A percentile compares a stretch with the other conserved stretches of the same genome.
These are phyloP conservation scores for Hapalemur alaotrensis DNA, from an alignment of 2,797 vertebrate species.

Conservation along the genomic window DNA sequence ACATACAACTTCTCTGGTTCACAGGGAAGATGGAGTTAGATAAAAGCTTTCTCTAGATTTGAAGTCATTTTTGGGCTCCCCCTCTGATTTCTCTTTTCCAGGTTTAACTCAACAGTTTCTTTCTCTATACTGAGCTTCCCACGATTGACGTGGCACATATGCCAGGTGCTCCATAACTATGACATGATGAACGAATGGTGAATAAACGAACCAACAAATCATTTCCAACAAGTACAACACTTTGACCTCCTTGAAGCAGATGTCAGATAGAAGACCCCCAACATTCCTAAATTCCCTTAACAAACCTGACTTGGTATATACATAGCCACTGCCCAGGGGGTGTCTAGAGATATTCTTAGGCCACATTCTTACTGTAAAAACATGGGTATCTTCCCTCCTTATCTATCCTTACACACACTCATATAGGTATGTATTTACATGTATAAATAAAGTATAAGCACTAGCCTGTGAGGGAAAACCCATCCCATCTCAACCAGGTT, in stretches of 20 bases:
- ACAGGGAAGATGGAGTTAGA: not conserved
- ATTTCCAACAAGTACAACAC: not conserved
- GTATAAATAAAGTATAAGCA: not conserved
- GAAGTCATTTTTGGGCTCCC: not conserved
- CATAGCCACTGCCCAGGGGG: not conserved
- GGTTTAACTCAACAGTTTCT: not conserved
- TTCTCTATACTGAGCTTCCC: not conserved
- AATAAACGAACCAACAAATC: not conserved
- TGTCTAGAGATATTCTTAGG: not conserved
- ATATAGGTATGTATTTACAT: not conserved
- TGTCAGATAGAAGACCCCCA: not conserved
- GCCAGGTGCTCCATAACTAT: not conserved
- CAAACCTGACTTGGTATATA: not conserved
- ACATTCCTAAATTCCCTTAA: not conserved
- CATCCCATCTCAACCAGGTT: not conserved
- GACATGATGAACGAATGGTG: not conserved
- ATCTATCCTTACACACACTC: not conserved
- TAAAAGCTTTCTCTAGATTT: not conserved
- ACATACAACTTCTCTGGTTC: not conserved
- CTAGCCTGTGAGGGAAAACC: not conserved
- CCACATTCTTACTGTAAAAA: constrained; percentile 9
- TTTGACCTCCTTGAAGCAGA: not conserved
- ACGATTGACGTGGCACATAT: not conserved
- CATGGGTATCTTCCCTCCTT: not conserved
- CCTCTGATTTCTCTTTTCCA: not conserved